Evolutionary conservation across 2,888 invertebrate genomes (phyloP).

Genomic region (Morpho helenor): DNA sequence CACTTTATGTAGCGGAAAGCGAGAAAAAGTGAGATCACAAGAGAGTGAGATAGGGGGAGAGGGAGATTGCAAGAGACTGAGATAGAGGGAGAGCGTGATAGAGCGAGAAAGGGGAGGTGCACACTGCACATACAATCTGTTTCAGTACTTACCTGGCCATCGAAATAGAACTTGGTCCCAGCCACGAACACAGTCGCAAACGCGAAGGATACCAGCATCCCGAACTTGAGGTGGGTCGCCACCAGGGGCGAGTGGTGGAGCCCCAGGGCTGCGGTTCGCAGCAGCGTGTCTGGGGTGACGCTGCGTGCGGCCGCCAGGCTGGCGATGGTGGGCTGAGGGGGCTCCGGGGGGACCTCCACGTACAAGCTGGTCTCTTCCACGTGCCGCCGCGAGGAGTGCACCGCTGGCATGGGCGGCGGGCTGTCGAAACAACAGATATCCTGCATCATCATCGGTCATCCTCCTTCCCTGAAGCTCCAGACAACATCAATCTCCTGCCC

Average conservation of each 20-base stretch:
- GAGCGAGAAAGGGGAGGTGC: too few relatives aligned
- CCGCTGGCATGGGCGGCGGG: slow-evolving; percentile 52
- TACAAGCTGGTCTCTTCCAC: slow-evolving; percentile 64
- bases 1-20: too few relatives aligned
- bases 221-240: slow-evolving; percentile 82
- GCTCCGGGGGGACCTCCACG: slow-evolving; percentile 64
- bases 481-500: too few relatives aligned
- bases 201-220: slow-evolving; percentile 85
- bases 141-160: slow-evolving; percentile 71
- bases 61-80: too few relatives aligned
- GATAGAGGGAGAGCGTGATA: too few relatives aligned
- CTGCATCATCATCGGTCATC: too few relatives aligned
- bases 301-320: slow-evolving; percentile 67
- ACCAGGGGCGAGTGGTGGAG: slow-evolving; percentile 70
- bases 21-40: too few relatives aligned
- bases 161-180: slow-evolving; percentile 86
- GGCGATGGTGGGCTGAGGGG: slow-evolving; percentile 65
- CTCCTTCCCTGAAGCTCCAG: too few relatives aligned
- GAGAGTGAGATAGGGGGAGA: too few relatives aligned
- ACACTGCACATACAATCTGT: too few relatives aligned
- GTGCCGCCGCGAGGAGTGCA: slow-evolving; percentile 51
- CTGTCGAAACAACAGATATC: slow-evolving; percentile 26
- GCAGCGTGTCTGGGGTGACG: slow-evolving; percentile 68
- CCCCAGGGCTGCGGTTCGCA: slow-evolving; percentile 67
- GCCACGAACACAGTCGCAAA: slow-evolving; percentile 84